Conservation (phyloP, 2,797 vertebrate species). For the Cheirogaleus major region DNA sequence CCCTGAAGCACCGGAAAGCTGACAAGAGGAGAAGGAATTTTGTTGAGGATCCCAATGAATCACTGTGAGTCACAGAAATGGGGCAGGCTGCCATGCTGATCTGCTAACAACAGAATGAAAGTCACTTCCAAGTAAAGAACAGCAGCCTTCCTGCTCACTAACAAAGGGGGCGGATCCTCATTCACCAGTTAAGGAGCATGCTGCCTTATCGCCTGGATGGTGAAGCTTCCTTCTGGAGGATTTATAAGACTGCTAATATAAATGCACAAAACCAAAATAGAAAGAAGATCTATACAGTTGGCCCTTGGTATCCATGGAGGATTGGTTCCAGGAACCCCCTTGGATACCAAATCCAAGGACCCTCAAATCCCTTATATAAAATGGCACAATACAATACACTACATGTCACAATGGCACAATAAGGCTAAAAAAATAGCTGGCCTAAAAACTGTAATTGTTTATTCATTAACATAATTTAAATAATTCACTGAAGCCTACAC, state of each 20-base stretch:
- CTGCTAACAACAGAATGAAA: not conserved
- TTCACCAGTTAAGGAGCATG: not conserved
- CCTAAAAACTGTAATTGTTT: not conserved
- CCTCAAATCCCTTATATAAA: not conserved
- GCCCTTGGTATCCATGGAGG: not conserved
- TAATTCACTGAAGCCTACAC: slow-evolving; percentile 2
- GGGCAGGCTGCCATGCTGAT: not conserved
- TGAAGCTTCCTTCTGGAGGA: not conserved
- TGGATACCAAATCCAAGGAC: not conserved
- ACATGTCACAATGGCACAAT: not conserved
- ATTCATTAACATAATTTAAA: slow-evolving; percentile 29
- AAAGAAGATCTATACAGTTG: not conserved
- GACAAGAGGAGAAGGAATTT: not conserved
- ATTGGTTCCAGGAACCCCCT: not conserved
- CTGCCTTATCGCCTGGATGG: not conserved
- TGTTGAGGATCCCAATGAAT: not conserved
- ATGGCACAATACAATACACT: not conserved
- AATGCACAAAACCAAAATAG: not conserved
- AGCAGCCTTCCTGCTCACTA: not conserved
- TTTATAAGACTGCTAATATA: not conserved
- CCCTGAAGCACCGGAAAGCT: not conserved
- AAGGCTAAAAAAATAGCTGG: not conserved
- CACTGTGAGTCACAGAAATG: not conserved
- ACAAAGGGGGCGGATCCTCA: not conserved
- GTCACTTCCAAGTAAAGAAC: not conserved